Evolutionary conservation across 2,113 vertebrate species (phyloP), one percentile per base, ranked within the genome.

Genomic region (Pterocles burchelli): DNA sequence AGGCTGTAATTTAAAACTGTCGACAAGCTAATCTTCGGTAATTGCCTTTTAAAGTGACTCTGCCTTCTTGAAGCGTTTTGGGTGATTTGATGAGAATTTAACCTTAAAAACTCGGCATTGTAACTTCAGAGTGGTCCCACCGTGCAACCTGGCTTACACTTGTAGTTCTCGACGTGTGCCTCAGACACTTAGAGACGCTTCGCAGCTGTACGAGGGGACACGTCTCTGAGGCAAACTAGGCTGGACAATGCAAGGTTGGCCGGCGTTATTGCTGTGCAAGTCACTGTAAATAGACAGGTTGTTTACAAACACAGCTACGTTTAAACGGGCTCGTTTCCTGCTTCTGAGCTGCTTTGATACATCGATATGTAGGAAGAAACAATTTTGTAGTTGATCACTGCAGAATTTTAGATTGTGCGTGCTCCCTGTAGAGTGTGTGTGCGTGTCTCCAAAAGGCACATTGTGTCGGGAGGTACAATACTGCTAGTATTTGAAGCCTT

Each of bases 1-100:
- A 66, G 93, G 85, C 93, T 96, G 97, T 98, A 98, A 98, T 98
- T 98, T 98, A 97, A 98, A 97, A 98, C 97, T 98, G 97, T 98
- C 98, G 98, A 96, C 98, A 98, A 97, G 89, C 90, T 98, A 97
- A 98, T 98, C 96, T 97, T 95, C 88, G 13, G 96, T 98, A 98
- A 98, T 97, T 98, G 97, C 95, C 91, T 95, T 98, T 98, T 97
- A 95, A 98, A 98, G 93, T 95, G 97, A 97, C 87, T 80, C 95
- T 97, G 93, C 94, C 89, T 95, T 92, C 96, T 96, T 92, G 91
- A 93, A 84, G 81, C 70, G n/a, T 89, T 96, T 96, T 74, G 38
- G 51, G 90, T 83, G 95, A 95, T 97, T 97, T 96, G 94, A 93
- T 91, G 94, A 97, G 96, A 97, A 97, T 97, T 97, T 97, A 78